Evolutionary conservation across 2,888 invertebrate species (phyloP), one percentile per base, ranked within the genome.

Genomic region (Pyralis farinalis): DNA sequence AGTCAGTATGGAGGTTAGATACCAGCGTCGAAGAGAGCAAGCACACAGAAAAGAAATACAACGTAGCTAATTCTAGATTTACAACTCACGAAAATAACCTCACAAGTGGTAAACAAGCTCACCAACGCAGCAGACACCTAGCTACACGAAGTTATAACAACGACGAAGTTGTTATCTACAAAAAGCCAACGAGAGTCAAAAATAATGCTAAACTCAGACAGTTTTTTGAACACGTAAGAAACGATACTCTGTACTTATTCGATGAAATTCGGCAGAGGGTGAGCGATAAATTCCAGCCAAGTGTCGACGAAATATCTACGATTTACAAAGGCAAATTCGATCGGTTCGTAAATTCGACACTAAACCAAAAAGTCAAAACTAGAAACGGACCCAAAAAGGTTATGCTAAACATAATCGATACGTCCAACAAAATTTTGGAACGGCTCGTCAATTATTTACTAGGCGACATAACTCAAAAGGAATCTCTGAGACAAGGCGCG

Each of bases 351-450:
- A 53, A 47, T 10, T 51, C 60, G 1, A 73, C 70, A 0, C 51
- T 54, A 27, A 45, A 60, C 1, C 63, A 67, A 3, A 55, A 51
- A 0, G 64, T 83, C 0, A 71, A 62, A 52, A 80, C 79, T 0
- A 56, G 53, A 22, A 36, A 71, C 0, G 78, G 77, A 0, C 45
- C 50, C 0, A 64, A 76, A 36, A 79, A 73, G 32, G 77, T 73
- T 0, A 55, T 83, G 6, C 42, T 78, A 0, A 74, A 81, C 25
- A 66, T 64, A 0, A 62, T 80, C 1, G 70, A 77, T 1, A 66
- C 66, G 0, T 78, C 78, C 0, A 63, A 71, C 34, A 48, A 49
- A 3, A 60, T 76, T 1, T 25, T 76, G 5, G 63, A 45, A 1
- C 51, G 72, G 3, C 30, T 80, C 0, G 34, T 69, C 0, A 68